These are phyloP conservation scores for Caerostris extrusa DNA, from an alignment of 1,140 invertebrate genomes.

Conservation along the genomic window DNA sequence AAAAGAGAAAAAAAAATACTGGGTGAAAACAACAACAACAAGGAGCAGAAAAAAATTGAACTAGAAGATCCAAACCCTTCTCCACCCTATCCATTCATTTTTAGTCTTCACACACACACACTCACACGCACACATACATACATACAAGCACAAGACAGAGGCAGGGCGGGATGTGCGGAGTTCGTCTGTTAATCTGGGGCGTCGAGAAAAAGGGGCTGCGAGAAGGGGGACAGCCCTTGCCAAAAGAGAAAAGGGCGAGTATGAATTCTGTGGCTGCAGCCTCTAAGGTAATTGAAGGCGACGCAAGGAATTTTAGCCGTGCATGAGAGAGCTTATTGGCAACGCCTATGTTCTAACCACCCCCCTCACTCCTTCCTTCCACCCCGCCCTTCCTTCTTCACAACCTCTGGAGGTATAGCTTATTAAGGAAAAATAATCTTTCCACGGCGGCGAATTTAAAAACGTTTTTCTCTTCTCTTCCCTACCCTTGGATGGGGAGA, in stretches of 20 bases:
- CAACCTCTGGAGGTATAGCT: slow-evolving; percentile 60
- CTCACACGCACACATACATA: background rate
- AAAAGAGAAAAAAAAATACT: slow-evolving; percentile 12
- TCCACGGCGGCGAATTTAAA: slow-evolving; percentile 68
- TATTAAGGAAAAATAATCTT: slow-evolving; percentile 76
- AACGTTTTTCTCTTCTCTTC: slow-evolving; percentile 62
- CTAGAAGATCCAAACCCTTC: slow-evolving; percentile 37
- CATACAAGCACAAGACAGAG: background rate
- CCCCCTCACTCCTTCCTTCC: background rate
- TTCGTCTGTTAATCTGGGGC: slow-evolving; percentile 69
- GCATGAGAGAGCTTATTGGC: slow-evolving; percentile 73
- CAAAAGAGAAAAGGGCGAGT: slow-evolving; percentile 41
- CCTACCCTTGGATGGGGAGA: background rate
- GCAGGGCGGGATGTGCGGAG: slow-evolving; percentile 43
- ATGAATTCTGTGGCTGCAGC: slow-evolving; percentile 71
- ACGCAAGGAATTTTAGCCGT: slow-evolving; percentile 74
- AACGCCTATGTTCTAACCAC: slow-evolving; percentile 65
- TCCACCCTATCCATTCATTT: slow-evolving; percentile 52
- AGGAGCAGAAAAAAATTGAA: slow-evolving; percentile 36
- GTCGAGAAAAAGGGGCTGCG: slow-evolving; percentile 25
- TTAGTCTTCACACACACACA: slow-evolving; percentile 45
- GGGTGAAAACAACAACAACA: slow-evolving; percentile 35
- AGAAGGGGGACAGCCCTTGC: background rate
- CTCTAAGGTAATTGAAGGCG: slow-evolving; percentile 74
- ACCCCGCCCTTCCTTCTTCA: background rate